Base-by-base conservation (phyloP, 2,888 invertebrate genomes). In the Caenorhabditis sp. region DNA sequence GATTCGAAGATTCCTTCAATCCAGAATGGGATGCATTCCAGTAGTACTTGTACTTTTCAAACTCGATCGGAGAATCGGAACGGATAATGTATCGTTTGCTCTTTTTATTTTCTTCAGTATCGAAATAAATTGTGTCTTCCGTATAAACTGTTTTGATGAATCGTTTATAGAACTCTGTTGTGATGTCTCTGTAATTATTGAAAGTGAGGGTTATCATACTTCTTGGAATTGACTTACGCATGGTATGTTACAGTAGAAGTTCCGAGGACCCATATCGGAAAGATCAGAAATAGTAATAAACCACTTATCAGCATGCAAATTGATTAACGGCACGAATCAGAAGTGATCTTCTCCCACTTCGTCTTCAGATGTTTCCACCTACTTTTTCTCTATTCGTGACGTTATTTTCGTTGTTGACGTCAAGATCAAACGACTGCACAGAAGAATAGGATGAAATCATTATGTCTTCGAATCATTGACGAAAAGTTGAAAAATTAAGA, bases 401-500 rank as follows among this genome's bases (percentile, higher is more conserved):
- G 31, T 44, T 70, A 26, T 31, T 70, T 76, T 68, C 59, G 44
- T 70, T 59, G 35, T 24, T 61, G 77, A 77, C 77, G 77, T 77
- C 77, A 70, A 77, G 77, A 77, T 77, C 77, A 77, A 77, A 70
- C 56, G 58, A 41, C 61, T 69, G 24, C 69, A 61, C 51, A 41
- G 76, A 63, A 56, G 64, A 28, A 74, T 12, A 35, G 16, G 61
- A 61, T 59, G 59, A 61, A 61, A 72, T 59, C 59, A 59, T 47
- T 61, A 35, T 47, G 26, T 58, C 44, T 31, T 22, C 56, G 66
- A 69, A 69, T 68, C 75, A 75, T 68, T 68, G 77, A 77, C 56
- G 63, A 70, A 63, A 77, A 70, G 69, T 77, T 61, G 69, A 66
- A 76, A 77, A 77, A 44, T 77, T 54, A 68, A 54, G 51, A 69